These are phyloP conservation scores for Glaucomys volans DNA, from an alignment of 2,113 vertebrate genomes.

Conservation along the genomic window DNA sequence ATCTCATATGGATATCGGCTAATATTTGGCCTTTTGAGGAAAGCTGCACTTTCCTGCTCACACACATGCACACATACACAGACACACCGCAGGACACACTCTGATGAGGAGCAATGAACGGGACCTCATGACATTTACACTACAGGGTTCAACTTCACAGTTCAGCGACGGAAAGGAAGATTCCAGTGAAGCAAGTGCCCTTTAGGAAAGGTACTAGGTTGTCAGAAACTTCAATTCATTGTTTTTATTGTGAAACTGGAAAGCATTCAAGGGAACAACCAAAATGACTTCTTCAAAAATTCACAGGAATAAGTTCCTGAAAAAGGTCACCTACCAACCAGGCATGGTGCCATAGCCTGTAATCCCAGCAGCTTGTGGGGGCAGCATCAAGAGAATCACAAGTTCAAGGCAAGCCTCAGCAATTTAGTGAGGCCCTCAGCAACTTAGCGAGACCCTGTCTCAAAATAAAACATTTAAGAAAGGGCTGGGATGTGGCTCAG, in stretches of 20 bases:
- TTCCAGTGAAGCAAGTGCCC: not conserved
- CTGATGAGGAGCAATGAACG: not conserved
- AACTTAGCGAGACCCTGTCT: too few species aligned
- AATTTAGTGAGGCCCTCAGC: too few species aligned
- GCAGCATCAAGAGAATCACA: too few species aligned
- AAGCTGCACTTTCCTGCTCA: not conserved
- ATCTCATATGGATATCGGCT: not conserved
- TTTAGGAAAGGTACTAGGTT: not conserved
- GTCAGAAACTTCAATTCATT: constrained; percentile 25
- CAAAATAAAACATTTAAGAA: too few species aligned
- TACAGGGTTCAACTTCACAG: not conserved
- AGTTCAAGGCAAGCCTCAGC: too few species aligned
- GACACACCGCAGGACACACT: too few species aligned
- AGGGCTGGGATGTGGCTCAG: too few species aligned
- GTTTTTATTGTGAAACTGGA: constrained; percentile 8
- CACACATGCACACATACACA: not conserved
- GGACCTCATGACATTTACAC: not conserved
- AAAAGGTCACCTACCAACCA: not conserved
- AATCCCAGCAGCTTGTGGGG: too few species aligned
- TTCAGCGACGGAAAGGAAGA: not conserved
- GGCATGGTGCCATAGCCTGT: too few species aligned
- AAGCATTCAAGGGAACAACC: not conserved
- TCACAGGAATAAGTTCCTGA: not conserved
- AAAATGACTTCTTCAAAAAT: not conserved
- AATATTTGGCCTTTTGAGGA: not conserved